Base-by-base conservation (phyloP, 2,797 vertebrate genomes). In the Falco cherrug region DNA sequence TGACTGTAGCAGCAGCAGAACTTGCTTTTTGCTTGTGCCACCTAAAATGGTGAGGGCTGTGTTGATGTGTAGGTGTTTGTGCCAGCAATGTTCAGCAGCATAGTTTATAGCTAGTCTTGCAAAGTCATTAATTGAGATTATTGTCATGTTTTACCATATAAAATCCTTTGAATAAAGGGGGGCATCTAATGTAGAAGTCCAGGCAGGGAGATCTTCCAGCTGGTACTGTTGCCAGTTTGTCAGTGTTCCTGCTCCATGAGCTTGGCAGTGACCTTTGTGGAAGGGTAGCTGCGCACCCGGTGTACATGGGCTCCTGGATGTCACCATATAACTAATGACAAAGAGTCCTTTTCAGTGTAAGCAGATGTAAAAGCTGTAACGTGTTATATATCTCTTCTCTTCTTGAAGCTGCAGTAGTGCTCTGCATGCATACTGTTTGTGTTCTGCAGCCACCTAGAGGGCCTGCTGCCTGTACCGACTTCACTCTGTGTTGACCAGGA, bases 401-500 rank as follows among this genome's bases (percentile, higher is more conserved):
- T 79, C 75, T 10, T 35, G 65, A 83, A 91, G 35, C 76, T 47
- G 50, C 77, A 82, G 73, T 4, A 41, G 37, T 1, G 8, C 41
- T 70, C n/a, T n/a, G 22, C 6, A 2, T 6, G 39, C 37, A 19
- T 20, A 84, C 77, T 76, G 39, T 69, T 90, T 94, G 95, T 96
- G 84, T 57, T 97, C 80, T 80, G 89, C 93, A 95, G 96, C 97
- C 97, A 97, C 56, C 97, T 97, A 97, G 91, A 93, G 97, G 97
- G 22, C 63, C 37, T 59, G 76, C 54, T 81, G 89, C 68, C n/a
- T 70, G 9, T 20, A 47, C 24, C 0, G 3, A 3, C 79, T 59
- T 56, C 53, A 61, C 1, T 1, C 35, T 37, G 37, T 50, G 16
- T 10, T 77, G 69, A 74, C 56, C 74, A 50, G 47, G 59, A 87